Conservation (phyloP, 2,797 vertebrate genomes). For the Chelmon rostratus region DNA sequence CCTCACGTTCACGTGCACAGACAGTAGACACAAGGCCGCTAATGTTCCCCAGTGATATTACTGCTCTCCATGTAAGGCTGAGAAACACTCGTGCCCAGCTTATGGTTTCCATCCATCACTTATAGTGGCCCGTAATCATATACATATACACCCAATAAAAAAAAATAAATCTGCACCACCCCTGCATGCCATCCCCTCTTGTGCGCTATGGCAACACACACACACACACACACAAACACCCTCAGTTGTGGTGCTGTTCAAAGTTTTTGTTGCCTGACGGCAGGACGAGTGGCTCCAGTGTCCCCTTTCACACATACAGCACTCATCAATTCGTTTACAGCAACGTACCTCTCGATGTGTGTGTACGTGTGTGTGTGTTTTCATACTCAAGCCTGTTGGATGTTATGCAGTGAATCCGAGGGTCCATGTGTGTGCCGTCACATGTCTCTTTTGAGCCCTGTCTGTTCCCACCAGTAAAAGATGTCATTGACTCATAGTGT, state of each 20-base stretch:
- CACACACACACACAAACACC: too few relatives aligned
- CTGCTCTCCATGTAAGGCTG: constrained; percentile 51
- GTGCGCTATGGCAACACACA: constrained; percentile 36
- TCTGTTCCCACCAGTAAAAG: constrained; percentile 63
- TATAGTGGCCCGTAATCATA: constrained; percentile 10
- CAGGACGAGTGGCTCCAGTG: constrained; percentile 61
- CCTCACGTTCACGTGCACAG: constrained; percentile 26
- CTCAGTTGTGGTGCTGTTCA: constrained; percentile 72
- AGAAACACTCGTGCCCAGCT: constrained; percentile 33
- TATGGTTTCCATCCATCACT: constrained; percentile 65
- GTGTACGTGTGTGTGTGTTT: constrained; percentile 18
- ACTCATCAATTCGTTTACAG: constrained; percentile 47
- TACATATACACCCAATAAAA: constrained; percentile 1
- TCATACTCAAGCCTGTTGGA: constrained; percentile 27
- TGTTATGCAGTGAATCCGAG: constrained; percentile 41
- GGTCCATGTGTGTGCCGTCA: constrained; percentile 56
- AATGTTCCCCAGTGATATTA: constrained; percentile 32
- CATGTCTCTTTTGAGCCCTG: constrained; percentile 51
- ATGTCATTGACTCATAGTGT: constrained; percentile 64
- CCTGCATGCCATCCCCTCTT: constrained; percentile 28
- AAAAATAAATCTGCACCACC: constrained; percentile 16
- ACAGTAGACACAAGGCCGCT: constrained; percentile 40
- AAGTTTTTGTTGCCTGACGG: constrained; percentile 63
- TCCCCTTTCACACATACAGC: constrained; percentile 65
- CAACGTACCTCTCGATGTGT: constrained; percentile 10